Evolutionary conservation across 2,113 vertebrate genomes (phyloP), one percentile per base, ranked within the genome.

Genomic region (Serranochromis macrocephalus): DNA sequence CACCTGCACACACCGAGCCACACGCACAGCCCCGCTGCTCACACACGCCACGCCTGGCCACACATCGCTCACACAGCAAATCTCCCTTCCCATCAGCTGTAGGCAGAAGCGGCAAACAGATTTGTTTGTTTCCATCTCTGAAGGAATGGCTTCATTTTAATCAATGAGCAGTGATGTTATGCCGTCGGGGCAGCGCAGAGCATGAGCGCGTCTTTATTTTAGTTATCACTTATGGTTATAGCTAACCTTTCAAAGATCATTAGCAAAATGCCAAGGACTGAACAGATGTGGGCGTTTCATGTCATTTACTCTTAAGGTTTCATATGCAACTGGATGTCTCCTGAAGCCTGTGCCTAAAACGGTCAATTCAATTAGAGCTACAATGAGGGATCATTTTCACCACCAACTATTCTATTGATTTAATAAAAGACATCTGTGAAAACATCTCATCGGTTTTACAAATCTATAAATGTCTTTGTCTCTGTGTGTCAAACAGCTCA

Each of bases 231-330:
- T 36, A 24, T 86, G 38, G 49, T 84, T 85, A 81, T 21, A 61
- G 31, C 83, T 17, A 81, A 83, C 82, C 85, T 89, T 91, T 91
- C 89, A 89, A 88, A 91, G 82, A 81, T 66, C 55, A 84, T 88
- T 49, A 40, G 79, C 80, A 85, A 86, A 53, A 16, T 4, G 19
- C 83, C 13, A 26, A 82, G 33, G 75, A 83, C 75, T 42, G 14
- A 80, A 82, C 90, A 90, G 83, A 92, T 87, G 94, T 19, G 82
- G 71, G 31, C n/a, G 78, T 85, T 94, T 57, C 54, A 80, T 90
- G 85, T 89, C 78, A 81, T 91, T 93, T 84, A 84, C 31, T 85
- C 51, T 24, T 14, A 42, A 86, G 38, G 36, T 55, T 71, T 61
- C 55, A 13, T 51, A 78, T 13, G 73, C 11, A 54, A 80, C 19